phyloP scores from a whole-genome alignment of 2,888 invertebrate species.

The Acanthosepion pharaonis region DNA sequence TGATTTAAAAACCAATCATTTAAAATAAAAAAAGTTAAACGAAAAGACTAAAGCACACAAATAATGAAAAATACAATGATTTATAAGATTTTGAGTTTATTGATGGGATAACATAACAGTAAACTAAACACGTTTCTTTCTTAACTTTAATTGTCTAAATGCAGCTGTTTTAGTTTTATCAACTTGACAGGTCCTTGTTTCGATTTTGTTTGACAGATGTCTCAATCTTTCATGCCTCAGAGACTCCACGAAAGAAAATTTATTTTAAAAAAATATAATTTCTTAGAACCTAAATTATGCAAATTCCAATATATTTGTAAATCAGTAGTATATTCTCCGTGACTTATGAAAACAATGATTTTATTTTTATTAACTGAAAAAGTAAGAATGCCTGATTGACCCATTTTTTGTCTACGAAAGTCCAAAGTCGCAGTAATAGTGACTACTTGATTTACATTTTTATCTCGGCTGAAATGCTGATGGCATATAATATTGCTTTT shows the following conservation, averaged over 20 bases:
- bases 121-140: not conserved
- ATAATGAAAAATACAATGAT: not conserved
- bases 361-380: not conserved
- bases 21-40: not conserved
- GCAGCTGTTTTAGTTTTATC: not conserved
- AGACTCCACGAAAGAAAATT: not conserved
- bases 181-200: not conserved
- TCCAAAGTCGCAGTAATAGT: not conserved
- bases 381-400: not conserved
- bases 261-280: not conserved
- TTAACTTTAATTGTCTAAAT: not conserved
- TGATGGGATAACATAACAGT: not conserved
- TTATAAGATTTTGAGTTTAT: not conserved
- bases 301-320: not conserved
- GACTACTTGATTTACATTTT: not conserved
- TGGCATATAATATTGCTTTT: not conserved
- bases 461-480: not conserved
- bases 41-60: not conserved
- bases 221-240: no score
- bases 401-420: slow-evolving; percentile 3
- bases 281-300: not conserved
- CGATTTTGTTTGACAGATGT: not conserved
- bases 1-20: not conserved
- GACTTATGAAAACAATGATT: not conserved
- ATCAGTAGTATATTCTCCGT: not conserved